Conservation (phyloP, 2,113 vertebrate genomes). For the Pithys albifrons region DNA sequence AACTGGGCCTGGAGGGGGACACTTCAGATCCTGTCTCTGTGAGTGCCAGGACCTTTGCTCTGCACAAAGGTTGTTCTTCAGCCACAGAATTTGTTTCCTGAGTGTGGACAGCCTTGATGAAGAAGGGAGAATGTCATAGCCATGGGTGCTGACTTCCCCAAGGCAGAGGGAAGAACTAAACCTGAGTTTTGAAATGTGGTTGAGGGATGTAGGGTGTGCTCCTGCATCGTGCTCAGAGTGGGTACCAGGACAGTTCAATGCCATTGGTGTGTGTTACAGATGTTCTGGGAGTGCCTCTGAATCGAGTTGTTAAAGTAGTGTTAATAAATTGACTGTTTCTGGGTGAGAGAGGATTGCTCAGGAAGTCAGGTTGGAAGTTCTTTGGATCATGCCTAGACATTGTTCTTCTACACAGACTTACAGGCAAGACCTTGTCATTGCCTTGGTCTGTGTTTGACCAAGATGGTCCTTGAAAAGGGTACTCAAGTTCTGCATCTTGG, state of each 20-base stretch:
- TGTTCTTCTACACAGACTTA: fast-evolving
- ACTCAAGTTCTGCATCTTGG: neutral
- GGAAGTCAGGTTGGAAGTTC: neutral
- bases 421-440: neutral
- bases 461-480: neutral
- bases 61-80: neutral
- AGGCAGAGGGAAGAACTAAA: neutral
- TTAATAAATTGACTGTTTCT: neutral
- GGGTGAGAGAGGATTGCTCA: neutral
- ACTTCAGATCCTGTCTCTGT: neutral
- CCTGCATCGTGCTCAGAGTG: fast-evolving
- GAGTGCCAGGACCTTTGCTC: neutral
- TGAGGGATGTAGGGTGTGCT: fast-evolving
- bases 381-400: neutral
- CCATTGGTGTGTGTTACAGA: neutral
- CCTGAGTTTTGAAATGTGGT: neutral
- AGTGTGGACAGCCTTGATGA: neutral
- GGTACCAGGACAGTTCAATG: neutral
- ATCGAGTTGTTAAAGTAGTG: neutral
- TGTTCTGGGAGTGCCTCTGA: neutral
- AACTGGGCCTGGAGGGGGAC: neutral
- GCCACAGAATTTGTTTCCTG: neutral
- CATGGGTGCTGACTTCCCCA: neutral
- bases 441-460: neutral
- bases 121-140: neutral